phyloP scores from a whole-genome alignment of 1,140 invertebrate genomes.

The Philopotamus ludificatus region DNA sequence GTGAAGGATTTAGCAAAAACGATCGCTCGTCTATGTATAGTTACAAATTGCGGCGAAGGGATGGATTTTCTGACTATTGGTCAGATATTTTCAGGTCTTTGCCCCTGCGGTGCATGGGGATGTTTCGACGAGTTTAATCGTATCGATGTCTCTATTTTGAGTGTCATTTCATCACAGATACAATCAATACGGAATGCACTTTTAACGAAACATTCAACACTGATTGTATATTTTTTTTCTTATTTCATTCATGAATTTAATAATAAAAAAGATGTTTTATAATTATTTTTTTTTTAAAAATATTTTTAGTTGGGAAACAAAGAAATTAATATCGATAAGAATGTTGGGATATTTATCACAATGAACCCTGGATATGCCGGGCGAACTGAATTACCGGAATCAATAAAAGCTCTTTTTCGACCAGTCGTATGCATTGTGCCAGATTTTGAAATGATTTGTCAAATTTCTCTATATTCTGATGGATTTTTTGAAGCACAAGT shows the following conservation, averaged over 20 bases:
- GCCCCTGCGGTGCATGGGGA: constrained; percentile 81
- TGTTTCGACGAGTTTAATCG: constrained; percentile 93
- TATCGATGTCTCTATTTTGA: constrained; percentile 86
- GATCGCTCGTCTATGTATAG: constrained; percentile 80
- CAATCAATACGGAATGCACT: constrained; percentile 85
- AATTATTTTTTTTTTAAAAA: constrained; percentile 21
- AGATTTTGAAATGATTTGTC: constrained; percentile 86
- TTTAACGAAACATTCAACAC: constrained; percentile 68
- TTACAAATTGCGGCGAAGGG: constrained; percentile 89
- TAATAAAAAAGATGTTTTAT: background rate
- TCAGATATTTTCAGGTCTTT: constrained; percentile 79
- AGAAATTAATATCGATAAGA: constrained; percentile 76
- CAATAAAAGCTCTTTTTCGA: constrained; percentile 85
- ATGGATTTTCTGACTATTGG: constrained; percentile 88
- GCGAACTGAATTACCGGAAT: constrained; percentile 85
- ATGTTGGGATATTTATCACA: constrained; percentile 90
- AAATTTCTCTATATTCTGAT: constrained; percentile 89
- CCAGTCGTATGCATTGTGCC: constrained; percentile 88
- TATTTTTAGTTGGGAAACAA: constrained; percentile 75
- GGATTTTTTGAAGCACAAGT: constrained; percentile 84
- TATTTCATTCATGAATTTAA: background rate
- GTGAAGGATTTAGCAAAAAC: constrained; percentile 88
- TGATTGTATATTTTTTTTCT: constrained; percentile 59
- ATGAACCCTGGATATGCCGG: constrained; percentile 93
- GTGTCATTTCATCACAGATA: constrained; percentile 87